These are phyloP conservation scores for Syngnathus typhle DNA, from an alignment of 2,113 vertebrate genomes.

Conservation along the genomic window DNA sequence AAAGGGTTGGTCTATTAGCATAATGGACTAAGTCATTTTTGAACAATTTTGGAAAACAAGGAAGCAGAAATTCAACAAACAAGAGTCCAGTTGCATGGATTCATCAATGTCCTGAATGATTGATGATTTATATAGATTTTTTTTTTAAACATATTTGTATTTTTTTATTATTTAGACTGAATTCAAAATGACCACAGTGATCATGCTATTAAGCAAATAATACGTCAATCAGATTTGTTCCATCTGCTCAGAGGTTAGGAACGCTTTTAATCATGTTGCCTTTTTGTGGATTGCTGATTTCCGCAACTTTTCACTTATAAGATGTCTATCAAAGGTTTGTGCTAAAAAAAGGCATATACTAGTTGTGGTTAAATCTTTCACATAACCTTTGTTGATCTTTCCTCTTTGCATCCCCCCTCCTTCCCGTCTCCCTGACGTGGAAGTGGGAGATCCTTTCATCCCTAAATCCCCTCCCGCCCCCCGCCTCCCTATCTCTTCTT, in stretches of 20 bases:
- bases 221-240: background rate
- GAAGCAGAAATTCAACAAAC: too few relatives aligned
- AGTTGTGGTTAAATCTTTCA: constrained; percentile 18
- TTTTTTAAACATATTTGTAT: too few relatives aligned
- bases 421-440: constrained; percentile 45
- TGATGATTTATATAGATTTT: too few relatives aligned
- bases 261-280: background rate
- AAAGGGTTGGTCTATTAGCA: background rate
- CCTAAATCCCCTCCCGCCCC: constrained; percentile 11
- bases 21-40: too few relatives aligned
- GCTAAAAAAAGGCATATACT: background rate
- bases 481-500: constrained; percentile 36
- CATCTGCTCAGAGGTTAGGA: background rate
- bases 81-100: too few relatives aligned
- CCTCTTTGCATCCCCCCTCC: constrained; percentile 33
- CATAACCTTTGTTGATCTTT: constrained; percentile 43
- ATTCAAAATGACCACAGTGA: background rate
- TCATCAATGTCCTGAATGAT: too few relatives aligned
- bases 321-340: background rate
- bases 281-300: background rate
- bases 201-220: background rate
- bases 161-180: too few relatives aligned
- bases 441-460: constrained; percentile 69
- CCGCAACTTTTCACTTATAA: background rate
- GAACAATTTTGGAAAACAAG: too few relatives aligned